Evolutionary conservation across 2,888 invertebrate species (phyloP).

Genomic region (Thecocarcelia acutangulata): DNA sequence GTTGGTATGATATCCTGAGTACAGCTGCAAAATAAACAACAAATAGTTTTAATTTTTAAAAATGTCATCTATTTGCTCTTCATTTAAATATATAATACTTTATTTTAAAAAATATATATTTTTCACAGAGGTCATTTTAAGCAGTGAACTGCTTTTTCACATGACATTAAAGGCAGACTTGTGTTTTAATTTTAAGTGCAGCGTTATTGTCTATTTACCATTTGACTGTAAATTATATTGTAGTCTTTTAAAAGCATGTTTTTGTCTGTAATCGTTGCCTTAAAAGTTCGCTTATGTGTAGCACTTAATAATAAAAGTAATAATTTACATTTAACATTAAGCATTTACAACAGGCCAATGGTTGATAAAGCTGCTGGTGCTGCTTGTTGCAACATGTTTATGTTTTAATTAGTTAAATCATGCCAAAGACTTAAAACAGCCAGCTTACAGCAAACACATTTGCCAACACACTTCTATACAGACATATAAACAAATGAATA

Average conservation of each 20-base stretch:
- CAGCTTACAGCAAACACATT: conserved; percentile 37
- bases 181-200: conserved; percentile 14
- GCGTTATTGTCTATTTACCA: conserved; percentile 35
- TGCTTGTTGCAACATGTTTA: conserved; percentile 64
- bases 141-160: conserved; percentile 27
- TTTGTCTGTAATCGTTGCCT: conserved; percentile 10
- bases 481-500: no score
- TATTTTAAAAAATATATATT: conserved; percentile 35
- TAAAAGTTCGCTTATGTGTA: conserved; percentile 37
- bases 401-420: conserved; percentile 69
- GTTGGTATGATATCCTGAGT: no score
- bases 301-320: conserved; percentile 62
- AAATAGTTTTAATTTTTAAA: no score
- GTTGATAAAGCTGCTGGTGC: conserved; percentile 32
- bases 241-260: conserved; percentile 21
- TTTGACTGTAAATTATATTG: conserved; percentile 61
- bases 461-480: background rate
- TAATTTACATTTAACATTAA: conserved; percentile 51
- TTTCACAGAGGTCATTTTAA: conserved; percentile 34
- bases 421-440: conserved; percentile 54
- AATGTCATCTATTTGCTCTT: no score
- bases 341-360: conserved; percentile 42
- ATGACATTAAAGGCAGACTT: conserved; percentile 36
- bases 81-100: no score
- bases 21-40: no score